These are phyloP conservation scores for Urocitellus parryii DNA, from an alignment of 2,113 vertebrate genomes.

Conservation along the genomic window DNA sequence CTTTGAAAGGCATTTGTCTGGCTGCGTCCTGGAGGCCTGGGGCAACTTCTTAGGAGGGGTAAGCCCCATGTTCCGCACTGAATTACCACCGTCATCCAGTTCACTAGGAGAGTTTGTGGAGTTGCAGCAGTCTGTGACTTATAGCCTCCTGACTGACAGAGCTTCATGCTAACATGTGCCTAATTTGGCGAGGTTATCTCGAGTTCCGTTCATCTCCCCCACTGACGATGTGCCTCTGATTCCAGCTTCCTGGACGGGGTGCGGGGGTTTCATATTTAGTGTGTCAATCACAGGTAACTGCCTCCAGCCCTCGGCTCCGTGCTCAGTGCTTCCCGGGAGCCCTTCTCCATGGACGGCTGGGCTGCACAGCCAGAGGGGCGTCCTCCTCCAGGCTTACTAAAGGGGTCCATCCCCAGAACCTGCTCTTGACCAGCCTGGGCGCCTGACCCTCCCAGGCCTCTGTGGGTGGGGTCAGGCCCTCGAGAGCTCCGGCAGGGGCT, in stretches of 20 bases:
- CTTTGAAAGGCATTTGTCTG: slow-evolving; percentile 9
- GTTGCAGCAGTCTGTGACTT: slow-evolving; percentile 90
- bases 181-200: slow-evolving; percentile 91
- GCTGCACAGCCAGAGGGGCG: slow-evolving; percentile 83
- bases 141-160: slow-evolving; percentile 89
- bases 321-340: slow-evolving; percentile 85
- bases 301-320: slow-evolving; percentile 85
- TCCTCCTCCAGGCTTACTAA: slow-evolving; percentile 81
- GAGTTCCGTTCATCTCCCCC: slow-evolving; percentile 89
- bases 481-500: neutral
- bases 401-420: neutral
- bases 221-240: slow-evolving; percentile 87
- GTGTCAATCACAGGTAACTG: slow-evolving; percentile 92
- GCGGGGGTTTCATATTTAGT: slow-evolving; percentile 90
- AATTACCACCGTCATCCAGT: slow-evolving; percentile 87
- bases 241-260: slow-evolving; percentile 86
- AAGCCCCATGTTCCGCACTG: slow-evolving; percentile 83
- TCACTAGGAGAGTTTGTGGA: slow-evolving; percentile 90
- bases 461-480: too few species aligned
- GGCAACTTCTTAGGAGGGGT: slow-evolving; percentile 85
- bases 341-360: slow-evolving; percentile 50
- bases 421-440: too few species aligned
- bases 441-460: too few species aligned
- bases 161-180: slow-evolving; percentile 89
- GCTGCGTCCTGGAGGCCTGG: neutral